Evolutionary conservation across 2,113 vertebrate species (phyloP), one percentile per base, ranked within the genome.

Genomic region (Notarius quadriscutis): DNA sequence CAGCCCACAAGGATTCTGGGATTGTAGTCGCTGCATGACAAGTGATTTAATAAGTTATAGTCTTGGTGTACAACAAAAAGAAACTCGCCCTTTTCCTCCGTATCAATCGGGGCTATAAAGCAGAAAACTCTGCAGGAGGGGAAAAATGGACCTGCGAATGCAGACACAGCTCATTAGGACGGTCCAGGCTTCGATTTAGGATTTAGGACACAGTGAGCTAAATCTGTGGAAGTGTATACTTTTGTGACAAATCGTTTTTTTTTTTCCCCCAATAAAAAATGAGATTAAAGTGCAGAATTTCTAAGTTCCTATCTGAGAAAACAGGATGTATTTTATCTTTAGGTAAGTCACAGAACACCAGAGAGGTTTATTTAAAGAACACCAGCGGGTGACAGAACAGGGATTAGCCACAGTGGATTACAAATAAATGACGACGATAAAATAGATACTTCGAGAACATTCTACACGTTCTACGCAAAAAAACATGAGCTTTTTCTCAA

Each of bases 11-110:
- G 75, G 22, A 79, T 71, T 50, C 41, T 69, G 85, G 51, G 51
- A 81, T 15, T 58, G 55, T 15, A 53, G 25, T 65, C n/a, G 69
- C 67, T 74, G 50, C 71, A 75, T 74, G 50, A 15, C 67, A 72
- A 80, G 74, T 84, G 86, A 88, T 91, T 88, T 92, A 93, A 91
- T 92, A 89, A 92, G 90, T 86, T 51, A 84, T 89, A 78, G 87
- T 91, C 22, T 60, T 41, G 55, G 34, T 92, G 91, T 85, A 25
- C 90, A 86, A 75, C n/a, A 18, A 94, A 90, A 63, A 62, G 20
- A 74, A 71, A 89, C 89, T 87, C 86, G 90, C 88, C 91, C 90
- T 92, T 94, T 93, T 93, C 90, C 89, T 93, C 90, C 58, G 65
- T 90, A 94, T 95, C 87, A 91, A 93, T 94, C 88, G 88, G 80